phyloP scores from a whole-genome alignment of 2,113 vertebrate species.

The Psilopsiagon aymara region DNA sequence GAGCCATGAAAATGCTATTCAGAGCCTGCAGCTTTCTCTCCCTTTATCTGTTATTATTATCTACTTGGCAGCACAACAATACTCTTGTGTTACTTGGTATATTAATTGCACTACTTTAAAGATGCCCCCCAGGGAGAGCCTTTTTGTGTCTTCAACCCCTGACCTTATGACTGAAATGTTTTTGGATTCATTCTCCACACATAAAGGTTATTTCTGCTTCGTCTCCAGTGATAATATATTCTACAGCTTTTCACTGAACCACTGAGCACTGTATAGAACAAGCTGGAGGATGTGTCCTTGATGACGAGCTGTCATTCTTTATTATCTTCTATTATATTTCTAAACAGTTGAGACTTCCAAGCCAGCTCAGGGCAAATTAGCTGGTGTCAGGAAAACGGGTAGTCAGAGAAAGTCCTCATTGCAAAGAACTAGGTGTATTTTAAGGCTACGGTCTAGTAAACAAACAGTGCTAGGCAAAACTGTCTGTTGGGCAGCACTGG shows the following conservation, averaged over 20 bases:
- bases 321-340: background rate
- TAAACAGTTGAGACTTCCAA: background rate
- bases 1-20: constrained; percentile 9
- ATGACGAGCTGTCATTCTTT: background rate
- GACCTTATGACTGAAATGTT: constrained; percentile 10
- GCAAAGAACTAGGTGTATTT: background rate
- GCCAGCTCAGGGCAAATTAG: background rate
- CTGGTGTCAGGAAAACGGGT: background rate
- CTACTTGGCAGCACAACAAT: constrained; percentile 59
- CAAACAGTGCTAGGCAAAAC: background rate
- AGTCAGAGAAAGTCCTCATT: background rate
- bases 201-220: background rate
- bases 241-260: background rate
- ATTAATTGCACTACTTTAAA: constrained; percentile 40
- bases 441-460: background rate
- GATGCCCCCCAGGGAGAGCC: background rate
- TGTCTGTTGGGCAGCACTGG: background rate
- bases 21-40: constrained; percentile 8
- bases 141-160: constrained; percentile 20
- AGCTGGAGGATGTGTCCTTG: background rate
- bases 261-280: background rate
- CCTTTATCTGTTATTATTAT: constrained; percentile 47
- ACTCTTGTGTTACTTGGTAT: constrained; percentile 12
- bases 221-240: background rate
- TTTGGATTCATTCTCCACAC: background rate